phyloP scores from a whole-genome alignment of 1,140 invertebrate genomes.

The Metopolophium dirhodum region DNA sequence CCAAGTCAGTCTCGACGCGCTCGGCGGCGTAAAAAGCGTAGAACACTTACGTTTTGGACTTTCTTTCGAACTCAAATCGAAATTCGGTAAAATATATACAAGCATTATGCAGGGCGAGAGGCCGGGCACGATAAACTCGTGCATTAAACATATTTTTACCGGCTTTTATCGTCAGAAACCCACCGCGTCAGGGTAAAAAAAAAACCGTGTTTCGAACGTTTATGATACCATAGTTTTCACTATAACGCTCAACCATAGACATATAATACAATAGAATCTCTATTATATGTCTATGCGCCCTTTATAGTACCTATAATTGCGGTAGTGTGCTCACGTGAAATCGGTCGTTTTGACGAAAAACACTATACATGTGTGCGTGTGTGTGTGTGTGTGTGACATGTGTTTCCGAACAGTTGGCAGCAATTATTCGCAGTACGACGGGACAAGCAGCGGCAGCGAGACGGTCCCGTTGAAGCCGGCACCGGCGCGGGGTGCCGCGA shows the following conservation, averaged over 20 bases:
- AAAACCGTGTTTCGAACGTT: neutral
- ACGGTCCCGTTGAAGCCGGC: constrained; percentile 42
- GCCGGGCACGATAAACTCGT: neutral
- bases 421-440: constrained; percentile 49
- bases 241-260: no score
- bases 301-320: no score
- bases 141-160: neutral
- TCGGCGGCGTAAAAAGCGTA: no score
- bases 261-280: no score
- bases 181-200: neutral
- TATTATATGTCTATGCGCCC: no score
- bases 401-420: constrained; percentile 29
- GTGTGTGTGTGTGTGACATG: neutral
- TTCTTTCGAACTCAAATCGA: neutral
- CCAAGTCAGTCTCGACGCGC: no score
- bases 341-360: neutral
- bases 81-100: neutral
- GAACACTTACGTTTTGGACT: no score
- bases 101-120: no score
- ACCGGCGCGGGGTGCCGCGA: constrained; percentile 3
- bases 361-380: neutral
- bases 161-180: neutral
- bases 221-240: neutral
- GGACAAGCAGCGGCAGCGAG: constrained; percentile 42
- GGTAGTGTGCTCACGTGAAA: neutral